Evolutionary conservation across 1,140 invertebrate species (phyloP).

Genomic region (Hycleus cichorii): DNA sequence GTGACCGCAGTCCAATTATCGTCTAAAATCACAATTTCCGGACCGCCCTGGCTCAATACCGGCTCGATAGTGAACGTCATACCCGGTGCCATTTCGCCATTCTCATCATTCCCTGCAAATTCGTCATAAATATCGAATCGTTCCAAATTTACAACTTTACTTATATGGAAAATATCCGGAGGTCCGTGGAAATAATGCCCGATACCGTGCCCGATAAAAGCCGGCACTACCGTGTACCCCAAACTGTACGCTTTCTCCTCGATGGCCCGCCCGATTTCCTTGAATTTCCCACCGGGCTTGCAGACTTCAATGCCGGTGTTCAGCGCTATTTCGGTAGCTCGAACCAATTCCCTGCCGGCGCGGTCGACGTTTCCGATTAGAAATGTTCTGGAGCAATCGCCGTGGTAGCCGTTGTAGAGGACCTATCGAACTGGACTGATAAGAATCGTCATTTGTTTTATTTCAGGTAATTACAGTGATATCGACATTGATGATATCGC

Average conservation of each 20-base stretch:
- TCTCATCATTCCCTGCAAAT: constrained; percentile 43
- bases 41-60: constrained; percentile 66
- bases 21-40: constrained; percentile 61
- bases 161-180: constrained; percentile 77
- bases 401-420: constrained; percentile 79
- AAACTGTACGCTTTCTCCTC: constrained; percentile 54
- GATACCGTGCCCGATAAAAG: constrained; percentile 88
- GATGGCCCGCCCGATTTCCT: constrained; percentile 65
- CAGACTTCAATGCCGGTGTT: constrained; percentile 69
- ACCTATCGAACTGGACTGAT: constrained; percentile 50
- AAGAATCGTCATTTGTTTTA: no score
- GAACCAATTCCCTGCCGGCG: constrained; percentile 58
- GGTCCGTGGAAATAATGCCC: constrained; percentile 86
- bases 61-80: constrained; percentile 96
- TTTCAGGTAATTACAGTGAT: constrained; percentile 61
- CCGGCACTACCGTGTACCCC: constrained; percentile 63
- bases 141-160: constrained; percentile 38
- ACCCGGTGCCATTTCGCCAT: constrained; percentile 71
- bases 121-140: no score
- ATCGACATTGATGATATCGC: constrained; percentile 90
- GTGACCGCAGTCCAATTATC: constrained; percentile 87
- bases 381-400: constrained; percentile 87
- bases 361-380: constrained; percentile 74
- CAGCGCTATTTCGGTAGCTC: constrained; percentile 63
- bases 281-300: constrained; percentile 65